These are phyloP conservation scores for Heliconius sara DNA, from an alignment of 2,888 invertebrate genomes.

Conservation along the genomic window DNA sequence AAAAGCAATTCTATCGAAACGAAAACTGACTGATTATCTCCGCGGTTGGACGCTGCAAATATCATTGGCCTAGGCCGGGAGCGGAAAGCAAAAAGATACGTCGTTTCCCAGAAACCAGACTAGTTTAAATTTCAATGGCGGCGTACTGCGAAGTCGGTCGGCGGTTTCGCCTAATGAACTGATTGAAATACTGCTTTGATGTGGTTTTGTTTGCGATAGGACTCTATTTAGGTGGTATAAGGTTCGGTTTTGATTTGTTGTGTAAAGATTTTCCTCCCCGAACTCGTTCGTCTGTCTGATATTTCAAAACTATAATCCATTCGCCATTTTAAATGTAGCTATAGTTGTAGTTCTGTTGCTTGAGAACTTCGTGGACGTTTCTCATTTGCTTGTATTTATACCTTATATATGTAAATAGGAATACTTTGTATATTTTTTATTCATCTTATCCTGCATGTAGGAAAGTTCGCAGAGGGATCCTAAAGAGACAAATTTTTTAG, in stretches of 20 bases:
- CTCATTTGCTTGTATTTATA: background rate
- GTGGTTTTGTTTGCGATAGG: conserved; percentile 52
- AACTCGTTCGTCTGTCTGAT: conserved; percentile 32
- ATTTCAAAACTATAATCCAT: conserved; percentile 28
- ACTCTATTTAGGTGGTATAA: conserved; percentile 42
- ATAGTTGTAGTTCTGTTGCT: background rate
- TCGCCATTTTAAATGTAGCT: background rate
- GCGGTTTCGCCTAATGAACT: conserved; percentile 77
- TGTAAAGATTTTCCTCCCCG: conserved; percentile 45
- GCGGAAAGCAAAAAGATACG: conserved; percentile 58
- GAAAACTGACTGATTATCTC: conserved; percentile 42
- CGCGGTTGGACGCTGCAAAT: conserved; percentile 51
- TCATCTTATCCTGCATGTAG: too few relatives aligned
- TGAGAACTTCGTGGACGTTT: background rate
- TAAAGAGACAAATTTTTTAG: too few relatives aligned
- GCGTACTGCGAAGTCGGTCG: conserved; percentile 72
- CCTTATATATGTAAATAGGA: too few relatives aligned
- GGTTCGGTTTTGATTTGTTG: conserved; percentile 23
- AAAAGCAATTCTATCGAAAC: conserved; percentile 2
- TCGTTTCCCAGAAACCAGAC: conserved; percentile 70
- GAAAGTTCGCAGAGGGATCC: too few relatives aligned
- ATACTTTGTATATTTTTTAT: too few relatives aligned
- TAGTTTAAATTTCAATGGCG: conserved; percentile 82
- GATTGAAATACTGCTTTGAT: conserved; percentile 79
- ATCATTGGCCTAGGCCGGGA: conserved; percentile 68